Base-by-base conservation (phyloP, 2,888 invertebrate genomes). In the Drosophila colorata region DNA sequence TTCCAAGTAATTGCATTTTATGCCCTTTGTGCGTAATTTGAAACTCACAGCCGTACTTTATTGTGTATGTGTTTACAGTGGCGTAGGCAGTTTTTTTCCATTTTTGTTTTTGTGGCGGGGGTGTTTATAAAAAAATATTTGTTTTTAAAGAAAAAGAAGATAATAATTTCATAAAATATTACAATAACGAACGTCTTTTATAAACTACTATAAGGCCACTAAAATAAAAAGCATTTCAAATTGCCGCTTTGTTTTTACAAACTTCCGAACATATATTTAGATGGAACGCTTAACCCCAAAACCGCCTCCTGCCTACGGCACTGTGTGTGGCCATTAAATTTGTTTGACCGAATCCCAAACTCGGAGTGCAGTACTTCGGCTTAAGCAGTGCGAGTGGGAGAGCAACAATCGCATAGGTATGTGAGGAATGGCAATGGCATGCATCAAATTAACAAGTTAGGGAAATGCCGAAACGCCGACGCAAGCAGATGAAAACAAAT, bases 381-480 rank as follows among this genome's bases (percentile, higher is more conserved):
- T 44, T 13, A 55, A 14, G 16, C 46, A 37, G 37, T 33, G 56
- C 8, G 18, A 64, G 63, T 13, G 58, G 20, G 70, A 56, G 18
- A 28, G 64, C 58, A 44, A 23, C 6, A 59, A 1, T 44, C 33
- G 51, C 41, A 33, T 35, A 14, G 40, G 44, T 48, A 73, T 73
- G 46, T 23, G 14, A 16, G 52, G 67, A 59, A 70, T 46, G 41
- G 47, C 47, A 58, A 66, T 70, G 67, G 57, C 63, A 78, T 78
- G 75, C 79, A 78, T 65, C 20, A 65, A 60, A 72, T 73, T 68
- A 66, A 75, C 57, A 69, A 51, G 51, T 73, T 58, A 25, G 74
- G 73, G 80, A 79, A 83, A 88, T 76, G 70, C 88, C 82, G 64
- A 86, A 82, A 75, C 72, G 80, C 70, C 83, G 73, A 83, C 80